A percentile compares a stretch with the other conserved stretches of the same genome.
These are phyloP conservation scores for Caenorhabditis sulstoni DNA, from an alignment of 2,888 invertebrate species.

Conservation along the genomic window DNA sequence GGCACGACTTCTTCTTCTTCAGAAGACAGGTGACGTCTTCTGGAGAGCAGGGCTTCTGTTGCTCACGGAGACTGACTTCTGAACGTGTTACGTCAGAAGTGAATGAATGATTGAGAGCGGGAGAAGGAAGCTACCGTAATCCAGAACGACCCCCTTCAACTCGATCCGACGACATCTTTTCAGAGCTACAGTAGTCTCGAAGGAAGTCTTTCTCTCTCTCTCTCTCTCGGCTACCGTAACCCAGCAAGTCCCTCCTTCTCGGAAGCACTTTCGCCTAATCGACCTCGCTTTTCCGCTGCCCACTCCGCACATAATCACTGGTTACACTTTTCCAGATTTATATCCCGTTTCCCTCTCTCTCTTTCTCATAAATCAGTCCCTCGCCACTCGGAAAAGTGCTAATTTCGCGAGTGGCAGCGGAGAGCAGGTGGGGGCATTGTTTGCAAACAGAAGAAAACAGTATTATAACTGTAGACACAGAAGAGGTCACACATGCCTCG, in stretches of 20 bases:
- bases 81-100: neutral
- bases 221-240: neutral
- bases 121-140: neutral
- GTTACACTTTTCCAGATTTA: slow-evolving; percentile 54
- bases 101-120: too few relatives aligned
- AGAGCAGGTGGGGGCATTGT: slow-evolving; percentile 7
- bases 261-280: slow-evolving; percentile 39
- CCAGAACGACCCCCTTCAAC: neutral
- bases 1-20: neutral
- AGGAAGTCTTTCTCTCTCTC: neutral
- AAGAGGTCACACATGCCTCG: neutral
- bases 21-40: slow-evolving; percentile 1
- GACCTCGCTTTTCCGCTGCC: slow-evolving; percentile 17
- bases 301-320: slow-evolving; percentile 34
- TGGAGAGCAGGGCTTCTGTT: neutral
- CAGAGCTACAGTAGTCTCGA: neutral
- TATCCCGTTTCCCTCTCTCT: slow-evolving; percentile 11
- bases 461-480: slow-evolving; percentile 31
- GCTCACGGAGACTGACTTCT: neutral
- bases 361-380: slow-evolving; percentile 37
- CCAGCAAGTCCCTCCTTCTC: slow-evolving; percentile 5
- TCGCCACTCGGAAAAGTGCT: neutral
- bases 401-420: slow-evolving; percentile 2
- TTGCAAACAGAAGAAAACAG: slow-evolving; percentile 44
- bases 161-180: neutral